Conservation (phyloP, 2,113 vertebrate species). For the Taurulus bubalis region DNA sequence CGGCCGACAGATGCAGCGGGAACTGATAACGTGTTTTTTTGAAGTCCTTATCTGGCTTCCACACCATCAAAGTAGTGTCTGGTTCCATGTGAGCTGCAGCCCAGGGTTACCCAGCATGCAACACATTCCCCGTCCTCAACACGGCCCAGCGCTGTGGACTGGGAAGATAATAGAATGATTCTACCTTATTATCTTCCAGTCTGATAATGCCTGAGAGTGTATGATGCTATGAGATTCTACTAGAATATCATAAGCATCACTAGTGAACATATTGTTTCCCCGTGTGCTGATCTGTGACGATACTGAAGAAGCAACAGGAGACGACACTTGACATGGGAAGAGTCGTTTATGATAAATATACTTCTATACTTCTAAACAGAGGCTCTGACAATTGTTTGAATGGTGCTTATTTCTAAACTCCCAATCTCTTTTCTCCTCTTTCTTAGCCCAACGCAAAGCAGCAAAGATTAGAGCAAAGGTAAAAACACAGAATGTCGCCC, state of each 20-base stretch:
- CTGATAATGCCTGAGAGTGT: no score
- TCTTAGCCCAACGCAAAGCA: neutral
- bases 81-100: conserved; percentile 37
- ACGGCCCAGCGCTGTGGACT: conserved; percentile 30
- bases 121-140: conserved; percentile 39
- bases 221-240: no score
- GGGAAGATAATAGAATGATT: no score
- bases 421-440: conserved; percentile 2
- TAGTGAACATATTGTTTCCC: conserved; percentile 1
- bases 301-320: neutral
- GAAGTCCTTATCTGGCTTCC: conserved; percentile 67
- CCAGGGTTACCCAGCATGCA: conserved; percentile 46
- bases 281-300: conserved; percentile 15
- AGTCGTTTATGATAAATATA: conserved; percentile 9
- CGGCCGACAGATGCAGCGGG: conserved; percentile 35
- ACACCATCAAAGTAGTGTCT: conserved; percentile 50
- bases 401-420: neutral
- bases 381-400: conserved; percentile 3
- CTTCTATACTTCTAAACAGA: conserved; percentile 9
- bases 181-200: no score
- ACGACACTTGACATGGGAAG: neutral
- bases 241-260: no score
- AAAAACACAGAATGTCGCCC: conserved; percentile 23
- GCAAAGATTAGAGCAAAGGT: conserved; percentile 16
- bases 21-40: conserved; percentile 58